phyloP scores from a whole-genome alignment of 2,797 vertebrate species.

The Gymnothorax javanicus region DNA sequence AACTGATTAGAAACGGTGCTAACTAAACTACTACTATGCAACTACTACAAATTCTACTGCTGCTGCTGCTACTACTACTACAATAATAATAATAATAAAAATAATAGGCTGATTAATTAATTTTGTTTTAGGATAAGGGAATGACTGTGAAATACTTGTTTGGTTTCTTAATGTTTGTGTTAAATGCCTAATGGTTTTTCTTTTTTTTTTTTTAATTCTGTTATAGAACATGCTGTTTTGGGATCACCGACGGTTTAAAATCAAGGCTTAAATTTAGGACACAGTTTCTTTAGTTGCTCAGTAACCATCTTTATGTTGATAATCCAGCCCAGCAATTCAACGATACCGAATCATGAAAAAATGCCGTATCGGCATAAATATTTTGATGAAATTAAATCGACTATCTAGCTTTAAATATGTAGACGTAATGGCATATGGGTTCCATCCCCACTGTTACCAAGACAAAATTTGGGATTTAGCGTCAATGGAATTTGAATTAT shows the following conservation, averaged over 20 bases:
- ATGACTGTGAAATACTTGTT: background rate
- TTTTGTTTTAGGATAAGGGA: background rate
- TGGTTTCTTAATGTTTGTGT: background rate
- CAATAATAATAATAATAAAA: conserved; percentile 12
- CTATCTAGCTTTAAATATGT: background rate
- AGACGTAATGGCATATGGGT: background rate
- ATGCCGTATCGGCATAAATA: background rate
- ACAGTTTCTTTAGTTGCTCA: background rate
- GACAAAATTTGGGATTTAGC: background rate
- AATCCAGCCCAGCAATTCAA: conserved; percentile 49
- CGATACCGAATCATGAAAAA: conserved; percentile 20
- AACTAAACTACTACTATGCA: background rate
- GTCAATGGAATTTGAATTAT: background rate
- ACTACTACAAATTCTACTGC: too few species aligned
- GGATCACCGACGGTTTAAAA: background rate
- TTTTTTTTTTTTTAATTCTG: background rate
- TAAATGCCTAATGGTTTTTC: conserved; percentile 6
- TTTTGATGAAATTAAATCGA: background rate
- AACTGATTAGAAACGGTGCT: background rate
- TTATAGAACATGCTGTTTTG: background rate
- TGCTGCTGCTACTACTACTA: background rate
- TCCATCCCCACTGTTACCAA: background rate
- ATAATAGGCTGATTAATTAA: background rate
- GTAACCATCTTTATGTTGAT: background rate
- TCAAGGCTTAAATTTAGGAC: background rate